Conservation (phyloP, 2,888 invertebrate genomes). For the Arge pagana region DNA sequence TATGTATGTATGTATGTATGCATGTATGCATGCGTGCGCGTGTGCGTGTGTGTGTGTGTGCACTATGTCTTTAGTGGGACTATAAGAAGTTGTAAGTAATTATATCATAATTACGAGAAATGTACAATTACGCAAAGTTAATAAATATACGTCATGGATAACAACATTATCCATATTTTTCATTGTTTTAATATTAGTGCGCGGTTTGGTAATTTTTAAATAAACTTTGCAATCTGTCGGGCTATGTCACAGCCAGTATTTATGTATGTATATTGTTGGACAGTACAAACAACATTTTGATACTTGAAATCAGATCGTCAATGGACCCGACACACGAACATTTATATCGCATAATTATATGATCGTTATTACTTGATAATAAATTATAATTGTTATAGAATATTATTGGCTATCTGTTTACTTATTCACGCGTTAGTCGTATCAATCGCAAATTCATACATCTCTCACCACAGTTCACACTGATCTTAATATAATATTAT, state of each 20-base stretch:
- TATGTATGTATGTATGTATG: too few relatives aligned
- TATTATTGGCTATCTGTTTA: constrained; percentile 12
- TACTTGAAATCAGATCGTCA: constrained; percentile 16
- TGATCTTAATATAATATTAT: background rate
- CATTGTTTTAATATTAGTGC: background rate
- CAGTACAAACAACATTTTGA: constrained; percentile 22
- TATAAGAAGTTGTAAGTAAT: constrained; percentile 20
- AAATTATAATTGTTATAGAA: constrained; percentile 21
- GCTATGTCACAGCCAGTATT: constrained; percentile 25
- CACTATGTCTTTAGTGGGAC: background rate
- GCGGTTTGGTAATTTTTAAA: constrained; percentile 1
- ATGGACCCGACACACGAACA: constrained; percentile 9
- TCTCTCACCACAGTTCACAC: constrained; percentile 4
- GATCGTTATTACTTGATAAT: constrained; percentile 18
- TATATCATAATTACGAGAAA: constrained; percentile 18
- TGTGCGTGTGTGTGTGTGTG: background rate
- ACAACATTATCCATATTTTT: background rate
- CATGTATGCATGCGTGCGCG: too few relatives aligned
- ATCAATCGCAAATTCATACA: constrained; percentile 14
- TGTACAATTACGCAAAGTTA: constrained; percentile 18
- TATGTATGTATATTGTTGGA: constrained; percentile 8
- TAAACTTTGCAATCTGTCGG: constrained; percentile 20
- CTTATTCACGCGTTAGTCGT: constrained; percentile 4
- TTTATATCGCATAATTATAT: constrained; percentile 8
- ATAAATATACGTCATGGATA: constrained; percentile 1